Base-by-base conservation (phyloP, 2,888 invertebrate genomes). In the Drosophila kokeensis region DNA sequence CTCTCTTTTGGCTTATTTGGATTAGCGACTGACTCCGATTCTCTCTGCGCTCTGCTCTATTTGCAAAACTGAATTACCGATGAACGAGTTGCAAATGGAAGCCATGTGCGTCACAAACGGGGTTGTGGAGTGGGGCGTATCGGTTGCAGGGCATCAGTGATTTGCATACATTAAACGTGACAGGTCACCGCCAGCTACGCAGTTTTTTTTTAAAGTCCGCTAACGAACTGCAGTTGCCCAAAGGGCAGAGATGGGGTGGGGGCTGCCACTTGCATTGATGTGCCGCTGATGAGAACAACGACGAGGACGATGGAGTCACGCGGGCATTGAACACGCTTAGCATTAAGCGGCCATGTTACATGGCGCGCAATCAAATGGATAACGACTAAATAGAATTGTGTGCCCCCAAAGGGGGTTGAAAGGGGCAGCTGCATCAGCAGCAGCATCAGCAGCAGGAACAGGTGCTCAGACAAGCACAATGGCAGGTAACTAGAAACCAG, bases 261-360 rank as follows among this genome's bases (percentile, higher is more conserved):
- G 8, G 3, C n/a, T 27, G 21, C 29, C 36, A 21, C 24, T 10
- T 42, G 24, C 40, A 27, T 29, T 64, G 79, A 63, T 69, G 78
- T 36, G 52, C 42, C 57, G 29, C 84, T 87, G 83, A 89, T 87
- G 89, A 76, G 87, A 30, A 54, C 54, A 45, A 27, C 55, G 52
- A 73, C 76, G 89, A 73, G 73, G 27, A 54, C 45, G 53, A 29
- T 53, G 57, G 82, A 87, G 90, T 78, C 88, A 78, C 72, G 72
- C 67, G 85, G 83, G 88, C 71, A 76, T 85, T 78, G 83, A 72
- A 76, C 76, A 69, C 76, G 87, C 74, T 87, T 87, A 87, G 80
- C 87, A 89, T 90, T 87, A 84, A 87, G 82, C 87, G 83, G 82
- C 76, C 81, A 87, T 78, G 89, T 87, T 87, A 78, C 89, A 76